Percentiles rank a stretch among this genome's conserved stretches.
Evolutionary conservation across 92 coral and sea anemone genomes (phyloP).

Genomic region (Diadumene lineata): DNA sequence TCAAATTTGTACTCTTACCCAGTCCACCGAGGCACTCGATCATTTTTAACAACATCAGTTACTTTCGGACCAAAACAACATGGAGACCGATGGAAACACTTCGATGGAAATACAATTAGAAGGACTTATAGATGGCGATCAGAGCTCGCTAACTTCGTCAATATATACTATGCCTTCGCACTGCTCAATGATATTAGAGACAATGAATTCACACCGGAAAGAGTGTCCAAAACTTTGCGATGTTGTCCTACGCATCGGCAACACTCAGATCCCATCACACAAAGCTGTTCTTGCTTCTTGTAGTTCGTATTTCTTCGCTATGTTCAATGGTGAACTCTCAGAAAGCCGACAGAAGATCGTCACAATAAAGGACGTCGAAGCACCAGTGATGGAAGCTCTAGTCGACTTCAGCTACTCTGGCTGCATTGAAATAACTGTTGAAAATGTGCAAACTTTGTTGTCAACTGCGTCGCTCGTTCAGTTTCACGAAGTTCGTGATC

Average conservation of each 20-base stretch:
- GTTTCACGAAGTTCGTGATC: constrained; percentile 91
- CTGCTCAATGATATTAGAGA: constrained; percentile 69
- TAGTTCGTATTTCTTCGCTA: constrained; percentile 94
- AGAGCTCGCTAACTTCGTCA: constrained; percentile 7
- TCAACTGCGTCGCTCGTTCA: constrained; percentile 89
- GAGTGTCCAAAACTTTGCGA: constrained; percentile 95
- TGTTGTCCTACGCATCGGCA: constrained; percentile 90
- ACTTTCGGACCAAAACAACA: constrained; percentile 11
- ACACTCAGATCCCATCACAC: constrained; percentile 85
- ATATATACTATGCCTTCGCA: constrained; percentile 62
- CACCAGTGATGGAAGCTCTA: constrained; percentile 72
- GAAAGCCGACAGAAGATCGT: constrained; percentile 96
- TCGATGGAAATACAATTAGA: constrained; percentile 33
- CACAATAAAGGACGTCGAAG: constrained; percentile 89
- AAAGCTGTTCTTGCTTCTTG: constrained; percentile 95
- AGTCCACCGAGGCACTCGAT: background rate
- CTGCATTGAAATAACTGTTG: constrained; percentile 79
- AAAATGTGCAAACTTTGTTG: constrained; percentile 83
- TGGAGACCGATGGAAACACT: constrained; percentile 2
- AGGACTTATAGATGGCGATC: constrained; percentile 17
- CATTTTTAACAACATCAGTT: background rate
- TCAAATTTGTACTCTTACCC: constrained; percentile 2
- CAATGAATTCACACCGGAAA: constrained; percentile 90
- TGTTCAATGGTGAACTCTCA: constrained; percentile 94
- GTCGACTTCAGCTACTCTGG: constrained; percentile 98